Evolutionary conservation across 2,888 invertebrate species (phyloP).

Genomic region (Cosmia trapezina): DNA sequence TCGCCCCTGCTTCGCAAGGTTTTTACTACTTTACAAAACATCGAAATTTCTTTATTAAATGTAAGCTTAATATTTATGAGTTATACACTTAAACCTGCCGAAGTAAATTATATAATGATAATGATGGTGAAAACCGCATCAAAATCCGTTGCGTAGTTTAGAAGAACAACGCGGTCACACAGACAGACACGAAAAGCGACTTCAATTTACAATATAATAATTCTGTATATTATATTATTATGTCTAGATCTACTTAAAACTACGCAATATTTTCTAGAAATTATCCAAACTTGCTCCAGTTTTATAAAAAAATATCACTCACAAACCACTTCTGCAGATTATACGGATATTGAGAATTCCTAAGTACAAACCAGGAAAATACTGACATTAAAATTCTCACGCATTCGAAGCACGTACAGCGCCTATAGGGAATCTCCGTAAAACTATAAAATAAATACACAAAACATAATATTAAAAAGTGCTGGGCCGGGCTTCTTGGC

Average conservation of each 20-base stretch:
- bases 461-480: conserved; percentile 66
- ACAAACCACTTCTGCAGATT: conserved; percentile 43
- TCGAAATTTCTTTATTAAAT: too few species aligned
- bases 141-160: too few species aligned
- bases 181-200: too few species aligned
- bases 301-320: conserved; percentile 30
- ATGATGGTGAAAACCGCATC: too few species aligned
- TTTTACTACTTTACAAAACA: too few species aligned
- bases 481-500: conserved; percentile 43
- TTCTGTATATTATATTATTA: too few species aligned
- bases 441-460: conserved; percentile 67
- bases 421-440: conserved; percentile 59
- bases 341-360: conserved; percentile 46
- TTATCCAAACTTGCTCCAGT: not conserved
- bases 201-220: too few species aligned
- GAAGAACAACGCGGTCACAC: too few species aligned
- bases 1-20: too few species aligned
- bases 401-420: conserved; percentile 60
- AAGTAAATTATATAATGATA: too few species aligned
- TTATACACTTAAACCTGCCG: too few species aligned
- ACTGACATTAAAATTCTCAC: conserved; percentile 47
- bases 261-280: not conserved
- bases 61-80: too few species aligned
- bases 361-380: conserved; percentile 46
- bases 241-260: not conserved